Evolutionary conservation across 2,888 invertebrate species (phyloP).

Genomic region (Parapristionchus giblindavisi): DNA sequence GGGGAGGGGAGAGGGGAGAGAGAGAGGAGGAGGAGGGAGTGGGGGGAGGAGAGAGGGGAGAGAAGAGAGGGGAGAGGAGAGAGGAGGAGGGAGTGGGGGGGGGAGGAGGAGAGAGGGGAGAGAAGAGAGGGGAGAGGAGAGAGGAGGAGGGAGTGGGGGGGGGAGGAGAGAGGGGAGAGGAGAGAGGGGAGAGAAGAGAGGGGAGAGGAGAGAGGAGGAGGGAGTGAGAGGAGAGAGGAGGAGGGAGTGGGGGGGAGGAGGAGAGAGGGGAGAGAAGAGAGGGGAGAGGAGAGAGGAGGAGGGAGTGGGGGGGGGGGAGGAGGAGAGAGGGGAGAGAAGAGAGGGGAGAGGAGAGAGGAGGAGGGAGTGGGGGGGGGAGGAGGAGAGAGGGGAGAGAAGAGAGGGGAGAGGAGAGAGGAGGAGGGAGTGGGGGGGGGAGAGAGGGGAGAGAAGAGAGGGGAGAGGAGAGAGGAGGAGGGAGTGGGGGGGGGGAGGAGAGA

Average conservation of each 20-base stretch:
- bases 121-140: neutral
- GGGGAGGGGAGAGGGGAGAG: neutral
- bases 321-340: neutral
- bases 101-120: neutral
- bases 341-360: neutral
- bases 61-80: neutral
- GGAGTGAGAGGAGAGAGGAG: too few relatives aligned
- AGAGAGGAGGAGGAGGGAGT: neutral
- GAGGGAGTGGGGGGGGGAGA: neutral
- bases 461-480: neutral
- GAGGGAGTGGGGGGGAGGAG: neutral
- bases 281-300: neutral
- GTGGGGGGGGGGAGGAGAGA: neutral
- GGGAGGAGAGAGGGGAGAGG: neutral
- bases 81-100: neutral
- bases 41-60: slow-evolving; percentile 3
- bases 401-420: neutral
- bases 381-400: neutral
- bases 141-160: neutral
- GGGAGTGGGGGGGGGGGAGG: neutral
- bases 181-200: neutral
- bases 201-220: neutral
- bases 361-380: neutral
- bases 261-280: too few relatives aligned
- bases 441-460: neutral